Conservation (phyloP, 2,113 vertebrate genomes). For the Aix galericulata region DNA sequence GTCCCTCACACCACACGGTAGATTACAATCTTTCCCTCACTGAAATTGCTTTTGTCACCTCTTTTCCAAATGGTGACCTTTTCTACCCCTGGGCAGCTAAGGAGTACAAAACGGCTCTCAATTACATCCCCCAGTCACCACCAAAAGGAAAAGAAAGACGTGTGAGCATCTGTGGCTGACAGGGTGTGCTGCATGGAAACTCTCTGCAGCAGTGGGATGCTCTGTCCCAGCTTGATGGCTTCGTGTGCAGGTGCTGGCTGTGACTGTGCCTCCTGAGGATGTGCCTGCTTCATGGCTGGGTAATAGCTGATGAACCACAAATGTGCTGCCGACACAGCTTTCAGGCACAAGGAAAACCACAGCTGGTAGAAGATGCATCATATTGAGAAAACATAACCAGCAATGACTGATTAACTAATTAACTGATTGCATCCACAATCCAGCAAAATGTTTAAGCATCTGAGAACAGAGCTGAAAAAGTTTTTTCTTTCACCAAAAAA, state of each 20-base stretch:
- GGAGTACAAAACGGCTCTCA: constrained; percentile 32
- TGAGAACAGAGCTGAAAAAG: not conserved
- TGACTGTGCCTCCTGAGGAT: not conserved
- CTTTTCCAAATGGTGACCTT: constrained; percentile 56
- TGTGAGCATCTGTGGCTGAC: not conserved
- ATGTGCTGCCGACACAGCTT: not conserved
- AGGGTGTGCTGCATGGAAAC: not conserved
- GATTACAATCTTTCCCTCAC: constrained; percentile 58
- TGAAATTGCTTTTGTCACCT: constrained; percentile 74
- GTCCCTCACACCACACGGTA: constrained; percentile 28
- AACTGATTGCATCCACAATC: not conserved
- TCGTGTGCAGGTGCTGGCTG: not conserved
- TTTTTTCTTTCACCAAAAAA: not conserved
- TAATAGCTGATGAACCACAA: not conserved
- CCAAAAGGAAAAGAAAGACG: not conserved
- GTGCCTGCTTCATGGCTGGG: not conserved
- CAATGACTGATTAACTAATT: not conserved
- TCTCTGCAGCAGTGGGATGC: accelerated
- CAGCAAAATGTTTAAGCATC: not conserved
- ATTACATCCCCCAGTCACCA: constrained; percentile 29
- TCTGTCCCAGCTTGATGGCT: not conserved
- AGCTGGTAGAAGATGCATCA: not conserved
- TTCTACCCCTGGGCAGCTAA: constrained; percentile 47
- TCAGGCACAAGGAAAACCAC: not conserved
- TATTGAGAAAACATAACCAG: not conserved